These are phyloP conservation scores for Alces alces DNA, from an alignment of 2,113 vertebrate genomes.

Conservation along the genomic window DNA sequence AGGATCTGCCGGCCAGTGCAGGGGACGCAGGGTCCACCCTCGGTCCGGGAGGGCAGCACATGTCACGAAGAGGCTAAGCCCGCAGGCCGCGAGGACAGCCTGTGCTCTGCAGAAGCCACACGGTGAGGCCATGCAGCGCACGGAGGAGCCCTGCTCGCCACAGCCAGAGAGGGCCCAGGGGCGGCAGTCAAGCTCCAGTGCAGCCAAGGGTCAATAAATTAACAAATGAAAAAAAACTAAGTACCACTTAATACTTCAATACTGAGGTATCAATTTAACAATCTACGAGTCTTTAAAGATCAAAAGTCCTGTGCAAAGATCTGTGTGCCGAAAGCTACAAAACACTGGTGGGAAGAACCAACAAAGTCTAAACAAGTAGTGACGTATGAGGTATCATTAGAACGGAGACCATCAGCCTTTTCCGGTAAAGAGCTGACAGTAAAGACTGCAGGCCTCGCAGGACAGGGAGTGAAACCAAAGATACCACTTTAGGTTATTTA, in stretches of 20 bases:
- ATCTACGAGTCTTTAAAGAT: neutral
- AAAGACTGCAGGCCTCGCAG: too few relatives aligned
- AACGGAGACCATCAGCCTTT: neutral
- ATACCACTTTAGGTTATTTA: fast-evolving
- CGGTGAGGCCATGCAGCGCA: fast-evolving
- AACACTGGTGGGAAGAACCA: neutral
- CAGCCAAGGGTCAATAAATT: neutral
- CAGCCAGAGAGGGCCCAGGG: neutral
- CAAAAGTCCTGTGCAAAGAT: neutral
- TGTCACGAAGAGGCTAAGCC: neutral
- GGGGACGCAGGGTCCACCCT: neutral
- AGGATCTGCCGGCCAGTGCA: neutral
- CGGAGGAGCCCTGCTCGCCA: fast-evolving
- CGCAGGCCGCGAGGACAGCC: too few relatives aligned
- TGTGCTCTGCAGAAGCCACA: fast-evolving
- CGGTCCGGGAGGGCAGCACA: fast-evolving
- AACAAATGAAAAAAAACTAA: neutral
- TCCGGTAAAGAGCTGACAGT: too few relatives aligned
- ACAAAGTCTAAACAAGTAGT: fast-evolving
- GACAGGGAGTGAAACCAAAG: neutral
- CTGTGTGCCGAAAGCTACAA: neutral
- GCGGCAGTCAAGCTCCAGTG: neutral
- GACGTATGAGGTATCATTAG: fast-evolving
- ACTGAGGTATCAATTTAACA: too few relatives aligned
- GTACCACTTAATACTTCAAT: fast-evolving